Percentiles rank a stretch among this genome's conserved stretches.
These are phyloP conservation scores for Betta splendens DNA, from an alignment of 2,797 vertebrate genomes.

Conservation along the genomic window DNA sequence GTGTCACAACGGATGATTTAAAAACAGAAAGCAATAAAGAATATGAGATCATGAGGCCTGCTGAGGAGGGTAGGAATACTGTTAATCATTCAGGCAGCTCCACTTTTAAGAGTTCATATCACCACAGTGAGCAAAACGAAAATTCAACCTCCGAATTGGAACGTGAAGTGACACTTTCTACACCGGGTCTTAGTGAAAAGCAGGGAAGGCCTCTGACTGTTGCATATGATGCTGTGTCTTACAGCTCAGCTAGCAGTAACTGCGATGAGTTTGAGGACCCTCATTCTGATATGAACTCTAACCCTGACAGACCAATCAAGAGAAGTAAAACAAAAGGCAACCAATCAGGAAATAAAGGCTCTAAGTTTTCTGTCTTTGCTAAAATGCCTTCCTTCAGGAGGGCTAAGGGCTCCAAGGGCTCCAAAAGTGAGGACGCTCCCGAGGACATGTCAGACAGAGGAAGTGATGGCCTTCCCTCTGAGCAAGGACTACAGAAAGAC, in stretches of 20 bases:
- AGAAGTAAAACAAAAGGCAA: slow-evolving; percentile 67
- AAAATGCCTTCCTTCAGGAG: slow-evolving; percentile 85
- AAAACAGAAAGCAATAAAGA: slow-evolving; percentile 23
- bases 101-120: slow-evolving; percentile 7
- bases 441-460: slow-evolving; percentile 34
- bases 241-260: slow-evolving; percentile 54
- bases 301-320: slow-evolving; percentile 69
- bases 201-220: slow-evolving; percentile 36
- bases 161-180: slow-evolving; percentile 18
- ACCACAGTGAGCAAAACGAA: slow-evolving; percentile 18
- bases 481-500: slow-evolving; percentile 53
- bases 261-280: slow-evolving; percentile 56
- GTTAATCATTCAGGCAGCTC: slow-evolving; percentile 19
- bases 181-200: slow-evolving; percentile 45
- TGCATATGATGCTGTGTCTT: slow-evolving; percentile 46
- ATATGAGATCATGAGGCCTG: slow-evolving; percentile 39
- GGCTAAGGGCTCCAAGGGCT: slow-evolving; percentile 41
- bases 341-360: slow-evolving; percentile 66
- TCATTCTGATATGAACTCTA: slow-evolving; percentile 35
- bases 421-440: slow-evolving; percentile 38
- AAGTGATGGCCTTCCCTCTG: slow-evolving; percentile 38
- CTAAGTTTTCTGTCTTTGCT: slow-evolving; percentile 79
- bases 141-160: slow-evolving; percentile 30
- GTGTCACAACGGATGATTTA: slow-evolving; percentile 23
- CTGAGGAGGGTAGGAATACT: slow-evolving; percentile 25